Base-by-base conservation (phyloP, 2,888 invertebrate species). In the Brenthis hecate region DNA sequence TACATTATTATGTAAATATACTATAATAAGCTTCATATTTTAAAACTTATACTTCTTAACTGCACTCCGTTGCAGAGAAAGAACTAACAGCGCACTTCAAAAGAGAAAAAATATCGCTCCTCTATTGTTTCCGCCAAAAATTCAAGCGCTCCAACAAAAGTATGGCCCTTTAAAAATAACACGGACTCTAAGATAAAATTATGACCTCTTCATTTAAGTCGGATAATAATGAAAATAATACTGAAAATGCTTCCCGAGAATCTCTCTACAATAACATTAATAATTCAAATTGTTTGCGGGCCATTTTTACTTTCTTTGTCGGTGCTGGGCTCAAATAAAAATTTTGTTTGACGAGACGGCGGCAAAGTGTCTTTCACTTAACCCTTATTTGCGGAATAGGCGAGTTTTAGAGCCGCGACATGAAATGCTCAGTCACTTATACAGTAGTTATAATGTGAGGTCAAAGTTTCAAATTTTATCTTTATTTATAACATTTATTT, bases 221-320 rank as follows among this genome's bases (percentile, higher is more conserved):
- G 73, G 72, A 78, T 76, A 73, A 77, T 78, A 76, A 79, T 78
- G 76, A 75, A 75, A 76, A 76, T 79, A 76, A 76, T 74, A 77
- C 75, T 75, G 72, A 76, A 72, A 75, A 77, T 74, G 73, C 73
- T 75, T 73, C 64, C 72, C 73, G 69, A 76, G 76, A 74, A 76
- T 74, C 73, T 78, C 74, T 76, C 74, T 77, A 70, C 76, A 76
- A 76, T 78, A 76, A 77, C 74, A 78, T 81, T 82, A 81, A 81
- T 80, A 80, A 81, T 82, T 81, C 78, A 79, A 73, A 73, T 74
- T 72, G 66, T 75, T 76, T 76, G 75, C 73, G 65, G 76, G 74
- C 76, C 76, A 75, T 75, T 78, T 78, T 78, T 74, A 70, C 70
- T 75, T 70, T 74, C 76, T 77, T 78, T 75, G 77, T 75, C 68